phyloP scores from a whole-genome alignment of 2,888 invertebrate species.

The Pedicia rivosa region DNA sequence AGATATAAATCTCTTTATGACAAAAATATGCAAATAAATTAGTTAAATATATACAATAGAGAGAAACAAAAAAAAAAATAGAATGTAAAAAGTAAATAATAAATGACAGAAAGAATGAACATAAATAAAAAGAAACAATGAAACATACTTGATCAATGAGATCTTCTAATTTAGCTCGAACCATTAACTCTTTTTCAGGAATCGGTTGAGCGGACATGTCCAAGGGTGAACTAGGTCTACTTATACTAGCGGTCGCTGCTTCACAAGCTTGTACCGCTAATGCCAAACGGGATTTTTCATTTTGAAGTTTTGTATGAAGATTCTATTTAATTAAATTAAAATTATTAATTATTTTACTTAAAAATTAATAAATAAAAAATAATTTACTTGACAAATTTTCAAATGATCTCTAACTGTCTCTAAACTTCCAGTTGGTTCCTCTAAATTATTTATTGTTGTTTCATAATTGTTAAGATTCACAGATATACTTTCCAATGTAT shows the following conservation, averaged over 20 bases:
- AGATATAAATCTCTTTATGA: too few species aligned
- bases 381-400: constrained; percentile 46
- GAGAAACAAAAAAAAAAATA: constrained; percentile 11
- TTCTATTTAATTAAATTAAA: constrained; percentile 20
- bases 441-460: constrained; percentile 52
- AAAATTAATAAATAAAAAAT: constrained; percentile 7
- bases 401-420: constrained; percentile 55
- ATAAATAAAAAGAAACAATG: constrained; percentile 13
- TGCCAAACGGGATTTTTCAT: constrained; percentile 70
- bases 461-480: constrained; percentile 66
- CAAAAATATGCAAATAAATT: too few species aligned
- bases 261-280: constrained; percentile 85
- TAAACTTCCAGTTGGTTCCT: constrained; percentile 56
- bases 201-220: constrained; percentile 73
- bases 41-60: constrained; percentile 14
- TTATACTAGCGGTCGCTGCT: constrained; percentile 81
- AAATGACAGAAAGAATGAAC: too few species aligned
- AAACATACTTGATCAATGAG: constrained; percentile 72
- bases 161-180: constrained; percentile 74
- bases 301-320: constrained; percentile 78
- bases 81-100: constrained; percentile 10
- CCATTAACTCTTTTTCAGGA: constrained; percentile 69
- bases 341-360: constrained; percentile 1
- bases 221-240: constrained; percentile 76
- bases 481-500: constrained; percentile 72